phyloP scores from a whole-genome alignment of 1,140 invertebrate species.

The Schlechtendalia chinensis region DNA sequence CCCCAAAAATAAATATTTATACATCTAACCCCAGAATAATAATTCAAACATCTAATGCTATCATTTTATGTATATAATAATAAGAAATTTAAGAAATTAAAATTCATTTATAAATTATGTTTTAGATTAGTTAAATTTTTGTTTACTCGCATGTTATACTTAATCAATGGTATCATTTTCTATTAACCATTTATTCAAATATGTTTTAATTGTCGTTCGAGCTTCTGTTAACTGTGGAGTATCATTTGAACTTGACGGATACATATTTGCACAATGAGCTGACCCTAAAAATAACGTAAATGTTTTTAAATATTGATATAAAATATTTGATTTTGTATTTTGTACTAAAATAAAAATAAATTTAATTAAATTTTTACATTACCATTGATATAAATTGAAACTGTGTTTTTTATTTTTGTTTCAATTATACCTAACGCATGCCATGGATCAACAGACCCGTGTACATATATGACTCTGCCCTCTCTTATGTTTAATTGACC shows the following conservation, averaged over 20 bases:
- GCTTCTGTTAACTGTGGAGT: slow-evolving; percentile 65
- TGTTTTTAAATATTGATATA: not conserved
- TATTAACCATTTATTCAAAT: slow-evolving; percentile 53
- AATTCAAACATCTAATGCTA: too few relatives aligned
- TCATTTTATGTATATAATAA: too few relatives aligned
- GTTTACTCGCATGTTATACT: not conserved
- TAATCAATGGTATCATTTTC: not conserved
- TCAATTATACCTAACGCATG: slow-evolving; percentile 76
- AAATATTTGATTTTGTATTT: too few relatives aligned
- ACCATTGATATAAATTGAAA: slow-evolving; percentile 69
- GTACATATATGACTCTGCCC: slow-evolving; percentile 78
- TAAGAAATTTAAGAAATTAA: too few relatives aligned
- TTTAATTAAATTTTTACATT: not conserved
- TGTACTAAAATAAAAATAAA: not conserved
- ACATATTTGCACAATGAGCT: slow-evolving; percentile 78
- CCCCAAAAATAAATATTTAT: too few relatives aligned
- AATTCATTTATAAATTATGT: too few relatives aligned
- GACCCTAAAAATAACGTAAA: slow-evolving; percentile 62
- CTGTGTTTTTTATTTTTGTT: slow-evolving; percentile 53
- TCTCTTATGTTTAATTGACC: slow-evolving; percentile 73
- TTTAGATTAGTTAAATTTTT: not conserved
- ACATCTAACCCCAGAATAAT: too few relatives aligned
- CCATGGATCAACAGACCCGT: slow-evolving; percentile 92
- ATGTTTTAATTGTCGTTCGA: slow-evolving; percentile 60
- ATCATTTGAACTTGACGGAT: slow-evolving; percentile 65